Conservation (phyloP, 2,888 invertebrate genomes). For the Tetranychus piercei region DNA sequence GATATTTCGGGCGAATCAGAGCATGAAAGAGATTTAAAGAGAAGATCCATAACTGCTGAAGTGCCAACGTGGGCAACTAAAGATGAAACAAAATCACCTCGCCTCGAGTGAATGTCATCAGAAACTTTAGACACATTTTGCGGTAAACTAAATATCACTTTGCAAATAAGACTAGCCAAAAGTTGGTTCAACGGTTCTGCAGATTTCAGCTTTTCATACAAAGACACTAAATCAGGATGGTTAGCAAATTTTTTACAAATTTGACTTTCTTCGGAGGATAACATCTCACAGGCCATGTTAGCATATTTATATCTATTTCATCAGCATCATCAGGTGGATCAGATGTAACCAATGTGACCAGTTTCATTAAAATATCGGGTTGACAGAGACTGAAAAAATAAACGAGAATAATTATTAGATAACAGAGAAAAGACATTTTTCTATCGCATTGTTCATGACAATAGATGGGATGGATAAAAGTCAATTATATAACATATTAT, state of each 20-base stretch:
- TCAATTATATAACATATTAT: background rate
- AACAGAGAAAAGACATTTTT: background rate
- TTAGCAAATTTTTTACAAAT: slow-evolving; percentile 67
- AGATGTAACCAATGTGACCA: slow-evolving; percentile 64
- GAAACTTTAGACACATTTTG: slow-evolving; percentile 45
- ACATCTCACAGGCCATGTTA: slow-evolving; percentile 77
- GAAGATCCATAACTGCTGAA: slow-evolving; percentile 81
- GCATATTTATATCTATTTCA: slow-evolving; percentile 62
- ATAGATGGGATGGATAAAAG: too few species aligned
- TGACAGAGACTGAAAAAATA: slow-evolving; percentile 48
- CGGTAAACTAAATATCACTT: slow-evolving; percentile 74
- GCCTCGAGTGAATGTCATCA: slow-evolving; percentile 38
- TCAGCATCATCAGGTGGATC: slow-evolving; percentile 62
- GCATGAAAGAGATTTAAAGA: slow-evolving; percentile 62
- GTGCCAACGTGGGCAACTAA: slow-evolving; percentile 75
- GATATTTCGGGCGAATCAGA: slow-evolving; percentile 56
- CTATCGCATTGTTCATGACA: too few species aligned
- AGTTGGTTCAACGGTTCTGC: slow-evolving; percentile 68
- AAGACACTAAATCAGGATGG: slow-evolving; percentile 54
- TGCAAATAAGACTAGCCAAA: slow-evolving; percentile 85
- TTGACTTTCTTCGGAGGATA: slow-evolving; percentile 67
- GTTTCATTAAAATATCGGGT: slow-evolving; percentile 63
- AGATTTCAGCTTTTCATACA: slow-evolving; percentile 61
- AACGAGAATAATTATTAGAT: background rate
- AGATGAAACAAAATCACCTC: slow-evolving; percentile 65